These are phyloP conservation scores for Hipposideros larvatus DNA, from an alignment of 2,797 vertebrate species.

Conservation along the genomic window DNA sequence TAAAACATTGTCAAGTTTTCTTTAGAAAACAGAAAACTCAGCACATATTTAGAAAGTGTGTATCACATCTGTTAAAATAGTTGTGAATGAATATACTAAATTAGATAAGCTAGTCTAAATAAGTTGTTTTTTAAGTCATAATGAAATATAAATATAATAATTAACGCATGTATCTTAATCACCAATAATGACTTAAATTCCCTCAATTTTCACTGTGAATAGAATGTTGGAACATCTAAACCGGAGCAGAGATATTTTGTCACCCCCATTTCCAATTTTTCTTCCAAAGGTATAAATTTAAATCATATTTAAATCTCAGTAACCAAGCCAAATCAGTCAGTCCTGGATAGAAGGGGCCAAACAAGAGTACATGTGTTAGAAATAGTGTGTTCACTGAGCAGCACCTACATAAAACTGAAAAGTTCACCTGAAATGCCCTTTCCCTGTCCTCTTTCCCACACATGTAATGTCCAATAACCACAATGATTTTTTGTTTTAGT, in stretches of 20 bases:
- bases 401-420: neutral
- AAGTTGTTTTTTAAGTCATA: constrained; percentile 22
- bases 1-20: neutral
- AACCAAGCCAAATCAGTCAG: neutral
- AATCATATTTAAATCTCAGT: constrained; percentile 39
- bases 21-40: constrained; percentile 13
- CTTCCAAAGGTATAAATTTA: constrained; percentile 40
- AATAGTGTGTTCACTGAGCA: neutral
- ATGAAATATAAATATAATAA: constrained; percentile 58
- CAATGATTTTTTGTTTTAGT: neutral
- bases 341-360: neutral
- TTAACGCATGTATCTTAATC: neutral
- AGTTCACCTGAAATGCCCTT: neutral
- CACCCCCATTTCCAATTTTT: neutral
- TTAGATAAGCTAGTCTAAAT: constrained; percentile 19
- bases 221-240: neutral
- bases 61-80: neutral
- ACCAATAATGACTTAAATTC: constrained; percentile 20
- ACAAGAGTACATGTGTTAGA: neutral
- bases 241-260: neutral
- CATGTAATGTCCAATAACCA: neutral
- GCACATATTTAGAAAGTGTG: constrained; percentile 18
- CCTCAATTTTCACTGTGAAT: neutral
- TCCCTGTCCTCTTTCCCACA: neutral
- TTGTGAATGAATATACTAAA: constrained; percentile 30